These are phyloP conservation scores for Rhinogobio ventralis DNA, from an alignment of 2,797 vertebrate species.

Conservation along the genomic window DNA sequence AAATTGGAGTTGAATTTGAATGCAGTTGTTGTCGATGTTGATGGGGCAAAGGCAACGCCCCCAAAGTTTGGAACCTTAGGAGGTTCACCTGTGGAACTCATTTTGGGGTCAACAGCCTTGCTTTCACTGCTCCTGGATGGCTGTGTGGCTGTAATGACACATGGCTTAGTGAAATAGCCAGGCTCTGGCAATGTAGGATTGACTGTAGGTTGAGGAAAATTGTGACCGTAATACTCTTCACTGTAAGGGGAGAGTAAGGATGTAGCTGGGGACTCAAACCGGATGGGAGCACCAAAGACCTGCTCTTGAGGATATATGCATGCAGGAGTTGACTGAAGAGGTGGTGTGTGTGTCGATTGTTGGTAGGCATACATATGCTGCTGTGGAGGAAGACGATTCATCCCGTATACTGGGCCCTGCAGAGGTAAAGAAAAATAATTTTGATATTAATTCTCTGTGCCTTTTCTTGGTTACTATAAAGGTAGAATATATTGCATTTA, in stretches of 20 bases:
- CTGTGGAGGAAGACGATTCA: slow-evolving; percentile 91
- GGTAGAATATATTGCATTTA: neutral
- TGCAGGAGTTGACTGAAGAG: slow-evolving; percentile 86
- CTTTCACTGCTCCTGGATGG: slow-evolving; percentile 83
- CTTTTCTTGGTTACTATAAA: neutral
- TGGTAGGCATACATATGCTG: slow-evolving; percentile 93
- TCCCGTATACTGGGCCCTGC: slow-evolving; percentile 89
- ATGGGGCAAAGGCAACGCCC: slow-evolving; percentile 71
- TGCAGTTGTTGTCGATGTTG: slow-evolving; percentile 75
- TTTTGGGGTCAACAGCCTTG: slow-evolving; percentile 86
- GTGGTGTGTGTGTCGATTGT: slow-evolving; percentile 91
- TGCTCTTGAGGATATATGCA: slow-evolving; percentile 94
- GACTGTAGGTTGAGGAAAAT: slow-evolving; percentile 83
- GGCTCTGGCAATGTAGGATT: slow-evolving; percentile 94
- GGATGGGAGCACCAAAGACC: slow-evolving; percentile 85
- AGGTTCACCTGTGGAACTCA: slow-evolving; percentile 80
- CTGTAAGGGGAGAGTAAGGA: slow-evolving; percentile 89
- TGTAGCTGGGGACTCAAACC: slow-evolving; percentile 91
- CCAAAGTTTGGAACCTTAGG: slow-evolving; percentile 82
- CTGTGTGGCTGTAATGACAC: slow-evolving; percentile 75
- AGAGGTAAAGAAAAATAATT: slow-evolving; percentile 38
- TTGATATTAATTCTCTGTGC: neutral
- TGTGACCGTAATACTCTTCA: slow-evolving; percentile 91
- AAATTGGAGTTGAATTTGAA: slow-evolving; percentile 99
- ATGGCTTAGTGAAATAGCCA: slow-evolving; percentile 95